A percentile compares a stretch with the other conserved stretches of the same genome.
These are phyloP conservation scores for Cheilosia vulpina DNA, from an alignment of 2,888 invertebrate genomes.

Conservation along the genomic window DNA sequence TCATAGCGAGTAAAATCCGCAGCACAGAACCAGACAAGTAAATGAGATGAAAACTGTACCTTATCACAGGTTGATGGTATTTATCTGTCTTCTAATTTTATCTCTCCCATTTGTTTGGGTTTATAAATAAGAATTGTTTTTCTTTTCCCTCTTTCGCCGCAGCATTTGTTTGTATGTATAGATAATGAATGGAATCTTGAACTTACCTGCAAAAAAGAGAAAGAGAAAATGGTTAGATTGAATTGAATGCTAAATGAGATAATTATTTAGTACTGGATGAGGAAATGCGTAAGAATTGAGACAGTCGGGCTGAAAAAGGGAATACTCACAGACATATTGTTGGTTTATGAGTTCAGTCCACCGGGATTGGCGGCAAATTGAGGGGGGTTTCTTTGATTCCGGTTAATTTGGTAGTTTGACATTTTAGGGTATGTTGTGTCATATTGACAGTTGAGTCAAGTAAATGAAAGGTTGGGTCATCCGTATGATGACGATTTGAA, in stretches of 20 bases:
- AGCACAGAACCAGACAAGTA: constrained; percentile 10
- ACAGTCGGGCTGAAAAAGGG: background rate
- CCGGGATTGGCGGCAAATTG: too few relatives aligned
- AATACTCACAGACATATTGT: background rate
- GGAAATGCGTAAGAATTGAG: background rate
- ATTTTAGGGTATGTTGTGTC: too few relatives aligned
- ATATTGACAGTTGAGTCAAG: too few relatives aligned
- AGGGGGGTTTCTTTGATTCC: too few relatives aligned
- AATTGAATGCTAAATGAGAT: constrained; percentile 20
- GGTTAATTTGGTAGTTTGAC: too few relatives aligned
- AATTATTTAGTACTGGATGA: constrained; percentile 5
- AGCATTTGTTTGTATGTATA: constrained; percentile 31
- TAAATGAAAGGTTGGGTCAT: too few relatives aligned
- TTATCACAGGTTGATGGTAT: constrained; percentile 52
- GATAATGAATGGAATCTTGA: constrained; percentile 42
- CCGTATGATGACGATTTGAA: too few relatives aligned
- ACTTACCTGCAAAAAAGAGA: constrained; percentile 63
- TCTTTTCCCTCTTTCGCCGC: constrained; percentile 21
- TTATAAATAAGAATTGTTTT: constrained; percentile 30
- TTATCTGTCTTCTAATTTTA: constrained; percentile 57
- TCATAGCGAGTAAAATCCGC: background rate
- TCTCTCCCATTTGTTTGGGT: constrained; percentile 55
- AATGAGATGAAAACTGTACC: constrained; percentile 38
- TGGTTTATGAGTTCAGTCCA: background rate
- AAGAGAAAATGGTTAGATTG: constrained; percentile 7